Base-by-base conservation (phyloP, 2,113 vertebrate species). In the Peromyscus californicus region DNA sequence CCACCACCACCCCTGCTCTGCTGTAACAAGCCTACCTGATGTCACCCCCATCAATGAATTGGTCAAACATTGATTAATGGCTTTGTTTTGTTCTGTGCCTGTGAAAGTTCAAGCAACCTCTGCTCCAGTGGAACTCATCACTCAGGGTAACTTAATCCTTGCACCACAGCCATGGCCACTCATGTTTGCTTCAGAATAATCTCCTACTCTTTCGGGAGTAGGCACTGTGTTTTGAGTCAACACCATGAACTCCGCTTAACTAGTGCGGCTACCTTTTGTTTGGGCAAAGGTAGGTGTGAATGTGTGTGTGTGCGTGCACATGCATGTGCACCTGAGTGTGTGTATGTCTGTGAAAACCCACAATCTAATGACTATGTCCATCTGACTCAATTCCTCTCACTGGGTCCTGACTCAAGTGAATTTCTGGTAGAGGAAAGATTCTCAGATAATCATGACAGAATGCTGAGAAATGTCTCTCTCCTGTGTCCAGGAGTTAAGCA, bases 341-440 rank as follows among this genome's bases (percentile, higher is more conserved):
- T 70, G 39, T 39, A 5, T 1, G 7, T 63, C 4, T 65, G 13
- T 76, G 33, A 24, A 61, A 51, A 24, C 92, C n/a, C 59, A 63
- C n/a, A 17, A 65, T 54, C 83, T 80, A 69, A 82, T 89, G 48
- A 92, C 48, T 42, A 65, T 70, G 74, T 51, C n/a, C 17, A 74
- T 33, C 33, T 42, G 45, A 93, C 8, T 70, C 91, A 72, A 94
- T 95, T 93, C 69, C 69, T 93, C 83, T 88, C 87, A 86, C 33
- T 92, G 59, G 63, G 31, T 42, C 70, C 80, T 92, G 57, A 96
- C 42, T 80, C 75, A 26, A 82, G 51, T 86, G 57, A 78, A 91
- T 91, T 91, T 93, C 70, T 75, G 69, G 75, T 74, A 86, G 89
- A 82, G 86, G 69, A 76, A 84, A 95, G 93, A 83, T 67, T 89